phyloP scores from a whole-genome alignment of 2,888 invertebrate genomes.

The Patella ulyssiponensis region DNA sequence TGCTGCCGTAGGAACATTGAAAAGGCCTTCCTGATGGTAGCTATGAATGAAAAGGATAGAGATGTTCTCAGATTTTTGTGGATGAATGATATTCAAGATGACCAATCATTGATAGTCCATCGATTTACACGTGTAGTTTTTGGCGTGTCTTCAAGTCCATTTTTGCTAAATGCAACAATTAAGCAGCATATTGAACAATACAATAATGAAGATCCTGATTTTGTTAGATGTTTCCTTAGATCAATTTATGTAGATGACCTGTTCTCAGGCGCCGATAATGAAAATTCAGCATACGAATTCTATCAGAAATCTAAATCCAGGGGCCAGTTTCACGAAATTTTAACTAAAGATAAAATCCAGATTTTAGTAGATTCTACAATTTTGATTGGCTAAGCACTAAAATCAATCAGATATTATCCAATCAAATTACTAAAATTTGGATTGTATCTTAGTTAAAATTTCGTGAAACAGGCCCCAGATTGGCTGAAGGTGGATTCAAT shows the following conservation, averaged over 20 bases:
- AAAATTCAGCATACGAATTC: background rate
- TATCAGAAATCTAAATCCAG: background rate
- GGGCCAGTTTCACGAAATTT: no score
- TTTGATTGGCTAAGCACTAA: no score
- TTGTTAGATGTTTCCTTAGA: background rate
- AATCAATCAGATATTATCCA: no score
- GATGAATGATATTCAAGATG: background rate
- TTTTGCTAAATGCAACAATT: background rate
- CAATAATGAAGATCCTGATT: background rate
- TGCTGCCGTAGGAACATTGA: background rate
- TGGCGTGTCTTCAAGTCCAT: background rate
- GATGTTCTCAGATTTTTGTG: slow-evolving; percentile 2
- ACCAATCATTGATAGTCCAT: background rate
- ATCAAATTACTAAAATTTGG: no score
- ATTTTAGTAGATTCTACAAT: no score
- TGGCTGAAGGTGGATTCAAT: slow-evolving; percentile 4
- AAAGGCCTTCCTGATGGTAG: background rate
- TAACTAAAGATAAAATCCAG: no score
- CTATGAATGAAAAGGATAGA: background rate
- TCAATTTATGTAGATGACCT: slow-evolving; percentile 1
- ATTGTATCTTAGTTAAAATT: no score
- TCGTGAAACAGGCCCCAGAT: no score
- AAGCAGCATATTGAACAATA: slow-evolving; percentile 5
- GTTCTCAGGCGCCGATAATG: background rate
- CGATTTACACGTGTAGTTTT: slow-evolving; percentile 6